Percentiles rank a stretch among this genome's conserved stretches.
These are phyloP conservation scores for Micromys minutus DNA, from an alignment of 2,113 vertebrate genomes.

Conservation along the genomic window DNA sequence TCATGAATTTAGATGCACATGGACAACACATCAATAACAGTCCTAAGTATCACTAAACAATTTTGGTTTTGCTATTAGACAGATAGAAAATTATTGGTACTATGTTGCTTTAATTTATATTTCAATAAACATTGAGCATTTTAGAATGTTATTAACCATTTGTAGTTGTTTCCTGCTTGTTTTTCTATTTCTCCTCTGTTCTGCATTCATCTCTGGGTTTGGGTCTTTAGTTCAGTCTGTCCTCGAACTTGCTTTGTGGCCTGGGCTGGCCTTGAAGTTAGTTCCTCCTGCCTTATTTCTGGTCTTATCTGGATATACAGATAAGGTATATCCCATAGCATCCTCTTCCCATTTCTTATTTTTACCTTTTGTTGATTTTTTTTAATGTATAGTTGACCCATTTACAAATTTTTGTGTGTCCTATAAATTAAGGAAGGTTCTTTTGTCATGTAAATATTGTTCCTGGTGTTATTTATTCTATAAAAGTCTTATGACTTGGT, in stretches of 20 bases:
- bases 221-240: neutral
- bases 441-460: slow-evolving; percentile 5
- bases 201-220: neutral
- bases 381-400: neutral
- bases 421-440: slow-evolving; percentile 20
- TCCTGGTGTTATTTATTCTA: neutral
- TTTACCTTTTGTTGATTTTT: slow-evolving; percentile 35
- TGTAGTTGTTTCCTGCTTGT: neutral
- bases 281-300: neutral
- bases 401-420: slow-evolving; percentile 4
- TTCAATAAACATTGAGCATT: slow-evolving; percentile 11
- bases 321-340: neutral
- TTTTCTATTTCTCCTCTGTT: neutral
- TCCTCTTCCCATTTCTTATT: neutral
- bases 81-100: neutral
- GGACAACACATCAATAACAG: neutral
- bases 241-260: neutral
- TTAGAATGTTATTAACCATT: slow-evolving; percentile 23
- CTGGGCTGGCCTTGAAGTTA: neutral
- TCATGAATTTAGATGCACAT: neutral
- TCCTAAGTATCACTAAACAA: neutral
- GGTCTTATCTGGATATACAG: too few relatives aligned
- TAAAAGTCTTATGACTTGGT: neutral
- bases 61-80: slow-evolving; percentile 23
- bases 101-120: neutral